Conservation (phyloP, 2,113 vertebrate species). For the Gopherus flavomarginatus region DNA sequence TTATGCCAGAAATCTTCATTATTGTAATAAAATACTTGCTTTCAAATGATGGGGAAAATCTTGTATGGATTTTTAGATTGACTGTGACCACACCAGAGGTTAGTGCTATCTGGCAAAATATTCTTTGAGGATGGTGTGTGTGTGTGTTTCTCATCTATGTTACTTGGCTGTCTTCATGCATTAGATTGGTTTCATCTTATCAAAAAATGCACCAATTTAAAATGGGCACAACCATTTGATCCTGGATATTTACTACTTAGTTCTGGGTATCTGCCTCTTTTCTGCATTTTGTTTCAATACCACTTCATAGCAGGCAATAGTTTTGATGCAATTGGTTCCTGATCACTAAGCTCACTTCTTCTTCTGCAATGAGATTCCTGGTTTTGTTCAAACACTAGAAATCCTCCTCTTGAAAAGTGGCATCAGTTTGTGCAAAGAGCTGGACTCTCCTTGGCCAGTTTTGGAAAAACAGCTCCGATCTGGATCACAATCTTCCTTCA, state of each 20-base stretch:
- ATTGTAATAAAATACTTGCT: background rate
- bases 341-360: background rate
- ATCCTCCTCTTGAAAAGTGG: background rate
- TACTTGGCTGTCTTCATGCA: background rate
- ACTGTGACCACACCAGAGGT: background rate
- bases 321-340: no score
- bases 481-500: background rate
- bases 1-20: background rate
- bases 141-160: background rate
- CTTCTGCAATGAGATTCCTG: background rate
- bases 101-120: background rate
- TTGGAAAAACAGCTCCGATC: background rate
- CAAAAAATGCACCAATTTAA: background rate
- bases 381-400: background rate
- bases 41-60: background rate
- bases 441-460: background rate
- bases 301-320: background rate
- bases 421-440: background rate
- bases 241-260: background rate
- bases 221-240: background rate
- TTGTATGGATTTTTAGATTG: background rate
- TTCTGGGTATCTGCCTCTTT: background rate
- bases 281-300: background rate
- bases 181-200: background rate
- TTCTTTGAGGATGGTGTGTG: background rate